Percentiles rank a stretch among this genome's conserved stretches.
Conservation (phyloP, 2,113 vertebrate species). For the Patagioenas fasciata region DNA sequence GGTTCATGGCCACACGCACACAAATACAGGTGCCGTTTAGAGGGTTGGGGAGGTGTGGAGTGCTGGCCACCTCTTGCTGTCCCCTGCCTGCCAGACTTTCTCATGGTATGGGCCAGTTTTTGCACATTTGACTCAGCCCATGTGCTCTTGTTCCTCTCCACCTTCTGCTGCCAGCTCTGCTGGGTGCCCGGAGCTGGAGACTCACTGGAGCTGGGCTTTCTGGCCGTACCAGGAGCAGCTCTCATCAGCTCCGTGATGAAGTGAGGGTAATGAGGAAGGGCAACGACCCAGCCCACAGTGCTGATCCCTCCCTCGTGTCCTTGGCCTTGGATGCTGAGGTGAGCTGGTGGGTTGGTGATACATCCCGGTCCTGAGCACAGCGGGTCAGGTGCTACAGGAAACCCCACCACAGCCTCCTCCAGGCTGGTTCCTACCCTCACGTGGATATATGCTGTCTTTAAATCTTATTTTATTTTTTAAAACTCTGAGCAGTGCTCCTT, state of each 20-base stretch:
- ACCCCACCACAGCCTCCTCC: neutral
- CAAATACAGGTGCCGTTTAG: neutral
- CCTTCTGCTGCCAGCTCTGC: neutral
- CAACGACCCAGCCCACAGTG: accelerated
- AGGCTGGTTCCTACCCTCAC: neutral
- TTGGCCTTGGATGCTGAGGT: neutral
- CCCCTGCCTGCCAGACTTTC: neutral
- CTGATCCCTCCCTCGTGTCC: neutral
- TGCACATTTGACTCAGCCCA: neutral
- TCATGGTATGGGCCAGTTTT: neutral
- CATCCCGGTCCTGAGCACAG: neutral
- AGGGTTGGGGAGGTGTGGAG: neutral
- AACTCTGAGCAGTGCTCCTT: neutral
- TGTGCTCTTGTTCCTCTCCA: neutral
- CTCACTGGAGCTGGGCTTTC: neutral
- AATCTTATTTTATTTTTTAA: neutral
- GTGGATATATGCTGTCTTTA: neutral
- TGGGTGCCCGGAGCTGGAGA: neutral
- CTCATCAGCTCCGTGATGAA: neutral
- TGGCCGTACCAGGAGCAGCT: neutral
- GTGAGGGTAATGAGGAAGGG: neutral
- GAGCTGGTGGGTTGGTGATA: neutral
- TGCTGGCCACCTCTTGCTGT: neutral
- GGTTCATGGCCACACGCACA: neutral
- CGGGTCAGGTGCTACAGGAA: neutral